Conservation (phyloP, 1,140 invertebrate genomes). For the Caerostris extrusa region DNA sequence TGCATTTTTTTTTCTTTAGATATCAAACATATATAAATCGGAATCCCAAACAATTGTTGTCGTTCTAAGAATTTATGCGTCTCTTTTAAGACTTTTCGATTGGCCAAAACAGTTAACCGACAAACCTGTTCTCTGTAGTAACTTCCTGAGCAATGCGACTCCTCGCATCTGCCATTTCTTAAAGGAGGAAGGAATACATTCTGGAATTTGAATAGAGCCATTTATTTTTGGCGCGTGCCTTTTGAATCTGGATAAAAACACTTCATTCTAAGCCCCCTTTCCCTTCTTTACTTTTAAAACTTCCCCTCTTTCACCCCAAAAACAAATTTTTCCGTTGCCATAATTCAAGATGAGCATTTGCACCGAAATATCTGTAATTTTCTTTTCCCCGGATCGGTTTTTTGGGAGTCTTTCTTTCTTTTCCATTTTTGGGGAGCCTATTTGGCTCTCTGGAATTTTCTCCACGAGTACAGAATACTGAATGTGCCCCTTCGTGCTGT, state of each 20-base stretch:
- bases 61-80: no score
- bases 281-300: not conserved
- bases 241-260: not conserved
- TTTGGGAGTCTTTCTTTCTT: not conserved
- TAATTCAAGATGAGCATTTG: slow-evolving; percentile 22
- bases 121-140: no score
- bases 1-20: no score
- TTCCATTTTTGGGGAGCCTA: not conserved
- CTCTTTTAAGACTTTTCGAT: no score
- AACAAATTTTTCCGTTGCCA: not conserved
- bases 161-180: not conserved
- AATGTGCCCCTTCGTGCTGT: not conserved
- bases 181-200: not conserved
- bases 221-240: not conserved
- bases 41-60: no score
- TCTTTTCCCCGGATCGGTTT: not conserved
- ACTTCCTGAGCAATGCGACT: no score
- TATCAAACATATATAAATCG: no score
- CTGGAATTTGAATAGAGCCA: not conserved
- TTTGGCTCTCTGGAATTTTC: not conserved
- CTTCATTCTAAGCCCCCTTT: not conserved
- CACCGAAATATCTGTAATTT: slow-evolving; percentile 31
- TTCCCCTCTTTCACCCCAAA: not conserved
- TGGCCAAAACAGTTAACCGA: no score
- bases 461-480: not conserved